These are phyloP conservation scores for Ursus arctos DNA, from an alignment of 2,113 vertebrate genomes.

Conservation along the genomic window DNA sequence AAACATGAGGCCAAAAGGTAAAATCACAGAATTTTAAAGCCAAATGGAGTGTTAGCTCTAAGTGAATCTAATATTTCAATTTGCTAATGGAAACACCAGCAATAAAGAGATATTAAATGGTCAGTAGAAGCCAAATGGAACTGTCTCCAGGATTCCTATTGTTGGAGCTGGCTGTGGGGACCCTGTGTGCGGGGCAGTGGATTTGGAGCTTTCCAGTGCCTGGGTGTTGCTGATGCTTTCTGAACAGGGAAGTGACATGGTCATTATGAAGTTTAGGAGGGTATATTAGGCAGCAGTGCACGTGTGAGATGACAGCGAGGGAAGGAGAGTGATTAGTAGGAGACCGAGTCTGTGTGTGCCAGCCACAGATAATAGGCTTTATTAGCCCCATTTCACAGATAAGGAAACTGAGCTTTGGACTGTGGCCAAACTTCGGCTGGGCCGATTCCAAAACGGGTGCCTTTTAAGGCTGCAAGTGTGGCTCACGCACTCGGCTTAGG, in stretches of 20 bases:
- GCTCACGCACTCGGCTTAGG: rapidly evolving
- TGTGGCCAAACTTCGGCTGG: constrained; percentile 30
- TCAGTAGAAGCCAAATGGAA: not conserved
- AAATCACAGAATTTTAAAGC: not conserved
- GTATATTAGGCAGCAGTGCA: not conserved
- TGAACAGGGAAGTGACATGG: not conserved
- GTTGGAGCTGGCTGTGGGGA: not conserved
- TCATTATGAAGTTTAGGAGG: not conserved
- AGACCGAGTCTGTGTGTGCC: not conserved
- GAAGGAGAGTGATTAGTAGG: not conserved
- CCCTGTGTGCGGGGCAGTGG: rapidly evolving
- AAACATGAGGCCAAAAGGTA: not conserved
- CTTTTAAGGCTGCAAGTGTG: not conserved
- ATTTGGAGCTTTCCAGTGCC: not conserved
- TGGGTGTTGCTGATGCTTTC: not conserved
- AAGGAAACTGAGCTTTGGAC: constrained; percentile 60
- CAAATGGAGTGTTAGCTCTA: not conserved
- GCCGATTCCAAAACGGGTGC: not conserved
- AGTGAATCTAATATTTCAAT: not conserved
- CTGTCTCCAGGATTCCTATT: not conserved
- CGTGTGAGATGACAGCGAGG: not conserved
- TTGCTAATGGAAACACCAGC: not conserved
- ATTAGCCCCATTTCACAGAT: constrained; percentile 68
- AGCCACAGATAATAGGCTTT: constrained; percentile 35
- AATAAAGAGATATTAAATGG: not conserved